Evolutionary conservation across 2,888 invertebrate genomes (phyloP), one percentile per base, ranked within the genome.

Genomic region (Brachyptera putata): DNA sequence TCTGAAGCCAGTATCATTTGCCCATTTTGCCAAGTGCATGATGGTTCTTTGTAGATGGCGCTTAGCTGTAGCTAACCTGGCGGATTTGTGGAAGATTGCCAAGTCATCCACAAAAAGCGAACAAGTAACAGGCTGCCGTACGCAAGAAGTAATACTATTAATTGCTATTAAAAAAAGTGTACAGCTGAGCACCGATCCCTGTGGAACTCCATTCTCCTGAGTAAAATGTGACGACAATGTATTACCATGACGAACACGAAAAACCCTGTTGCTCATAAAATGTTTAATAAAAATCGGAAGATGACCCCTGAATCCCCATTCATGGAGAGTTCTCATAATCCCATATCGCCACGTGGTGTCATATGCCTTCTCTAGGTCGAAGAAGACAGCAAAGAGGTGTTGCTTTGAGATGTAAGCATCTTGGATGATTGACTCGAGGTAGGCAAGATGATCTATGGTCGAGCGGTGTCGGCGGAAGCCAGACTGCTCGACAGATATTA

Each of bases 341-440:
- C 62, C 62, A 18, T 57, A 43, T 50, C 61, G 50, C 65, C 66
- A 66, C 5, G 63, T 63, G 3, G 56, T 62, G 30, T 65, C 64
- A 50, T 66, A 66, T 1, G 60, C 62, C 34, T 62, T 61, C 26
- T 58, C 56, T 2, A 62, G 41, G 34, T 64, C 62, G n/a, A 65
- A 65, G 48, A 68, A 67, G n/a, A 67, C 60, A 21, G 65, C 62
- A 13, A 66, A 57, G 4, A 66, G 39, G 48, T 65, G 65, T 50
- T 67, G 57, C 7, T 63, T 63, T 3, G 56, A 56, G 3, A 65
- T 25, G 48, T 68, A 67, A 7, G 59, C 65, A n/a, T 64, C 58
- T 18, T 65, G 39, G 24, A 67, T 59, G 39, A 58, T 63, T 9
- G 64, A 56, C 58, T 69, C 67, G 14, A 65, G 34, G 56, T 60